These are phyloP conservation scores for Equus quagga DNA, from an alignment of 2,113 vertebrate genomes.

Conservation along the genomic window DNA sequence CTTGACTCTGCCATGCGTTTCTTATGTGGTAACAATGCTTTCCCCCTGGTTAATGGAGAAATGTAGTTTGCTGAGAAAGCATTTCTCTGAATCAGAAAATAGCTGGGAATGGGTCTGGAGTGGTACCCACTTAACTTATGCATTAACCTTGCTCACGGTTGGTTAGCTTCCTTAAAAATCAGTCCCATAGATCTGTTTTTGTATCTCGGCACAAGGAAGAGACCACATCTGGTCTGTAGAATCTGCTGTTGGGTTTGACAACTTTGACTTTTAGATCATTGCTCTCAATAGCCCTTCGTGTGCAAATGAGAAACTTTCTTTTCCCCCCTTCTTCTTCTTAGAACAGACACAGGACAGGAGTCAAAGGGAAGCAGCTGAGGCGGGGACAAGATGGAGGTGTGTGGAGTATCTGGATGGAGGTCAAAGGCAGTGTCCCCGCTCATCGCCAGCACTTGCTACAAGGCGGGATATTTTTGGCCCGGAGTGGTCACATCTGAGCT, in stretches of 20 bases:
- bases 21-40: neutral
- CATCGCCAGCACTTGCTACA: no score
- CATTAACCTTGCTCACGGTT: neutral
- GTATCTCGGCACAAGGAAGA: neutral
- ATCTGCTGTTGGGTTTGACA: neutral
- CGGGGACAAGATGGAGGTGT: neutral
- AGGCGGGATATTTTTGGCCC: fast-evolving
- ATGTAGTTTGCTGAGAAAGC: neutral
- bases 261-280: neutral
- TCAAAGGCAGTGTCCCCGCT: neutral
- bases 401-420: neutral
- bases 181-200: neutral
- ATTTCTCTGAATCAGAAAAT: neutral
- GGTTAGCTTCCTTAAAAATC: neutral
- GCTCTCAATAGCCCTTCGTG: neutral
- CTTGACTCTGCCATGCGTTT: neutral
- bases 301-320: neutral
- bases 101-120: neutral
- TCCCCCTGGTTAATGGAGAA: neutral
- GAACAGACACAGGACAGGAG: neutral
- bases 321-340: neutral
- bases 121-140: neutral
- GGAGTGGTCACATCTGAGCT: neutral
- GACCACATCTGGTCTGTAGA: neutral
- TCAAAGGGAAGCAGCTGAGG: neutral